These are phyloP conservation scores for Mycteria americana DNA, from an alignment of 2,797 vertebrate species.

Conservation along the genomic window DNA sequence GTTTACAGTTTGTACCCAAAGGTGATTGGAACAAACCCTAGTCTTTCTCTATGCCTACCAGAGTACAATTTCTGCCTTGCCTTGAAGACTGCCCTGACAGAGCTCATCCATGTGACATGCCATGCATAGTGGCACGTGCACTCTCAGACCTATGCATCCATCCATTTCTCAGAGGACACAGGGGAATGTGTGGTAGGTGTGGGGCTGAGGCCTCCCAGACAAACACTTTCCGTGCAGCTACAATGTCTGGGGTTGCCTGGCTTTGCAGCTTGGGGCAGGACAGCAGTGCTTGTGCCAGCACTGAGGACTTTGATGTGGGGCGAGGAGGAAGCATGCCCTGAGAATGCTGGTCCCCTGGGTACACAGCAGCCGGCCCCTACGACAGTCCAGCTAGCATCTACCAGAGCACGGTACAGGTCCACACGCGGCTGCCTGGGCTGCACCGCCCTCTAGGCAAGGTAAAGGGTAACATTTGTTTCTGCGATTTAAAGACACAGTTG, in stretches of 20 bases:
- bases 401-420: background rate
- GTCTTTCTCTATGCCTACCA: background rate
- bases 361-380: background rate
- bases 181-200: background rate
- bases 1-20: background rate
- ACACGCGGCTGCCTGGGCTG: background rate
- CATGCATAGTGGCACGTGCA: accelerated
- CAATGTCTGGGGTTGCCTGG: background rate
- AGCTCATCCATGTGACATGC: accelerated
- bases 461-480: background rate
- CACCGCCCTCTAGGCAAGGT: accelerated
- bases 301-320: background rate
- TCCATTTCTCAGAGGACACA: background rate
- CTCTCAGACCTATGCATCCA: background rate
- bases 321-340: background rate
- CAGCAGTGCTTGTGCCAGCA: background rate
- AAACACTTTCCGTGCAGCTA: background rate
- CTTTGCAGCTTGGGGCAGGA: background rate
- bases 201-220: background rate
- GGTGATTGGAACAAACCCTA: background rate
- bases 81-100: background rate
- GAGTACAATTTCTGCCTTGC: background rate
- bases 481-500: accelerated
- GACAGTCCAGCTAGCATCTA: background rate
- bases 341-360: accelerated